Evolutionary conservation across 2,797 vertebrate genomes (phyloP).

Genomic region (Phalloptychus januarius): DNA sequence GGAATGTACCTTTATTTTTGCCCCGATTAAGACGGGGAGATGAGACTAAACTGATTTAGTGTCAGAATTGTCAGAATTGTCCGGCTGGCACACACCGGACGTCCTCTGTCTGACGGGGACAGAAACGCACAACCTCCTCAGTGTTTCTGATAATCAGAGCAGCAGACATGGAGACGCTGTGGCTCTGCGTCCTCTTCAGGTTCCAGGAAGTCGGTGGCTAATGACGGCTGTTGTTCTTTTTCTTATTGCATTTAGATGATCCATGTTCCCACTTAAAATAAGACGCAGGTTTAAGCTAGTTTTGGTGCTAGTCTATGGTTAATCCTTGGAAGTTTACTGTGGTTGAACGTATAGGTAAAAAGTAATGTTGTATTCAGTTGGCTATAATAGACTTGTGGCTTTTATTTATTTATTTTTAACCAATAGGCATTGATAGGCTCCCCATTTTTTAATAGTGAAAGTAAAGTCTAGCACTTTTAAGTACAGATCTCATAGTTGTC

Average conservation of each 20-base stretch:
- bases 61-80: slow-evolving; percentile 64
- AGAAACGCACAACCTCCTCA: slow-evolving; percentile 53
- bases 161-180: slow-evolving; percentile 42
- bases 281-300: slow-evolving; percentile 25
- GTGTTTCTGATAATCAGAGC: slow-evolving; percentile 59
- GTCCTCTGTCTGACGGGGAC: slow-evolving; percentile 62
- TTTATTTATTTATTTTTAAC: neutral
- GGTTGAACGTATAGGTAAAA: slow-evolving; percentile 4
- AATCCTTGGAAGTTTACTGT: neutral
- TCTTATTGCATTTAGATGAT: slow-evolving; percentile 48
- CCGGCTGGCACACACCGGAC: slow-evolving; percentile 48
- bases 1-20: slow-evolving; percentile 49
- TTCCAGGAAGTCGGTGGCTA: slow-evolving; percentile 17
- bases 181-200: slow-evolving; percentile 32
- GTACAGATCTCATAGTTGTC: neutral
- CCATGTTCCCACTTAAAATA: slow-evolving; percentile 6
- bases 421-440: neutral
- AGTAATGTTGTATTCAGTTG: slow-evolving; percentile 2
- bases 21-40: slow-evolving; percentile 44
- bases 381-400: neutral
- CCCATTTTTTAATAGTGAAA: neutral
- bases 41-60: slow-evolving; percentile 67
- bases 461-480: neutral
- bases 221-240: slow-evolving; percentile 44
- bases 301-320: slow-evolving; percentile 12